Conservation (phyloP, 1,140 invertebrate species). For the Drosophila nigrodunni region DNA sequence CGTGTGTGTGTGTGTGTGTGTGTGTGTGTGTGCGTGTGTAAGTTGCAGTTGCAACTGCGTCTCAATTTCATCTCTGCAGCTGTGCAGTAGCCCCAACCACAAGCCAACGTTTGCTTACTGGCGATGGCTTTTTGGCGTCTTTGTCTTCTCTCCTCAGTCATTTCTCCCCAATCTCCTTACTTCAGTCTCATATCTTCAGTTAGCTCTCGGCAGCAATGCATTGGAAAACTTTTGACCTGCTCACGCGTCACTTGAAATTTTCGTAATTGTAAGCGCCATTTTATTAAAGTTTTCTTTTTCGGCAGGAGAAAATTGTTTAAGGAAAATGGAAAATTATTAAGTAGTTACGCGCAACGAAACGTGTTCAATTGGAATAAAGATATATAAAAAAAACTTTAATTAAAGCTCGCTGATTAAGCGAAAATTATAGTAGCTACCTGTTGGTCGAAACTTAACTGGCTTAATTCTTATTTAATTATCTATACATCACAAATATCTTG, state of each 20-base stretch:
- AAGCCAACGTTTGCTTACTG: constrained; percentile 17
- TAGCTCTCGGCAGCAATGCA: constrained; percentile 10
- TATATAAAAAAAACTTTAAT: not conserved
- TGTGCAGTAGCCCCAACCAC: constrained; percentile 41
- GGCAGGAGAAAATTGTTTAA: constrained; percentile 6
- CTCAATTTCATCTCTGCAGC: constrained; percentile 51
- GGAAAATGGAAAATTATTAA: constrained; percentile 22
- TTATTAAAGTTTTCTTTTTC: constrained; percentile 16
- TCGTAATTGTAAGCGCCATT: constrained; percentile 47
- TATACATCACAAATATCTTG: too few species aligned
- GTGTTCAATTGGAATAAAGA: not conserved
- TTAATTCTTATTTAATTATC: too few species aligned
- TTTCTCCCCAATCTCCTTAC: too few species aligned
- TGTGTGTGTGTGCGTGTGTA: constrained; percentile 9
- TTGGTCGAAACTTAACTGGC: too few species aligned
- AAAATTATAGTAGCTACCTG: too few species aligned
- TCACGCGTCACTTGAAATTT: constrained; percentile 64
- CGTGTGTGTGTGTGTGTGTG: constrained; percentile 65
- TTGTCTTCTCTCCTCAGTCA: constrained; percentile 3
- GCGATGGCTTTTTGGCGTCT: constrained; percentile 25
- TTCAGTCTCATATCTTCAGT: not conserved
- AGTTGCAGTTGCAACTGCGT: constrained; percentile 40
- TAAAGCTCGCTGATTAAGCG: too few species aligned
- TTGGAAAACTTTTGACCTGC: constrained; percentile 63
- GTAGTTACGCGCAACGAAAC: constrained; percentile 9